Percentiles rank a stretch among this genome's conserved stretches.
Evolutionary conservation across 2,113 vertebrate species (phyloP).

Genomic region (Pristiophorus japonicus): DNA sequence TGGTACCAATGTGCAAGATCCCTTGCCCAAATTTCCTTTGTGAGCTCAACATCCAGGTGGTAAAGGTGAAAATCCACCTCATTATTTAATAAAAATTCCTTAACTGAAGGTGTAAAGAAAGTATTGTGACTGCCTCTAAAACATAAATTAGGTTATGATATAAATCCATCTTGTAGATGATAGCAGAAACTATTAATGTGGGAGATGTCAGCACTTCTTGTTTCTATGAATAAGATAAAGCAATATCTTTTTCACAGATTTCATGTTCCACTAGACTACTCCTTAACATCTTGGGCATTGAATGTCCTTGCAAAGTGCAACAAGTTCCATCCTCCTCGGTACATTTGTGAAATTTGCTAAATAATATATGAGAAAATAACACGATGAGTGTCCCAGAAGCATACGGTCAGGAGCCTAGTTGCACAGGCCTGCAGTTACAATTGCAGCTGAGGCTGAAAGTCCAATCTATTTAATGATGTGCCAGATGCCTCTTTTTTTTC

Average conservation of each 20-base stretch:
- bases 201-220: background rate
- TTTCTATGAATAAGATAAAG: background rate
- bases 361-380: background rate
- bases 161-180: background rate
- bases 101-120: background rate
- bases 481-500: too few species aligned
- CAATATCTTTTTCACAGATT: background rate
- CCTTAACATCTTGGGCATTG: background rate
- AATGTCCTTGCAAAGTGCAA: conserved; percentile 17
- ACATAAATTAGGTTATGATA: background rate
- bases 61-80: background rate
- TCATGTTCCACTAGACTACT: background rate
- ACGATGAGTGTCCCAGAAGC: background rate
- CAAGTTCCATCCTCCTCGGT: background rate
- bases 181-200: background rate
- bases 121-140: background rate
- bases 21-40: background rate
- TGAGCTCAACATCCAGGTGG: background rate
- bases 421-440: background rate
- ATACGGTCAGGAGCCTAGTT: background rate
- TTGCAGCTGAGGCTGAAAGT: background rate
- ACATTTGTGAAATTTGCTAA: background rate
- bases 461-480: background rate
- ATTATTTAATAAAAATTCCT: background rate
- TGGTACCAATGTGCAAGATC: background rate